Conservation (phyloP, 2,797 vertebrate genomes). For the Muscicapa striata region DNA sequence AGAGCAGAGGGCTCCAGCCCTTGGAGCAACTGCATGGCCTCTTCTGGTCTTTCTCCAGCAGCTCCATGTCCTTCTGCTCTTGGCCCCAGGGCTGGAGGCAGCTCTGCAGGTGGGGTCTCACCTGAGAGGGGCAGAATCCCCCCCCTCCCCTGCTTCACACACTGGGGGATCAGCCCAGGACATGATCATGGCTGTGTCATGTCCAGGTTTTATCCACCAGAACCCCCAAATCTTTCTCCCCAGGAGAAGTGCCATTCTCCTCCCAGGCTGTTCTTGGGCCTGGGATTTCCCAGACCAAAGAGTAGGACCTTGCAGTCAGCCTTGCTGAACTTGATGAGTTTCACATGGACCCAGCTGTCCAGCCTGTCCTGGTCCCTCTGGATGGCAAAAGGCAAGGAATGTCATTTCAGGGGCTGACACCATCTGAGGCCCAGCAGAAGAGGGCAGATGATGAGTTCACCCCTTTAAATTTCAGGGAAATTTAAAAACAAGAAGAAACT, state of each 20-base stretch:
- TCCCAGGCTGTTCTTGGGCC: no score
- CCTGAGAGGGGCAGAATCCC: not conserved
- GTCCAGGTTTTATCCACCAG: not conserved
- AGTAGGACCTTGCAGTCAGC: not conserved
- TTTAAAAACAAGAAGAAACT: not conserved
- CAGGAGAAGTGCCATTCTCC: not conserved
- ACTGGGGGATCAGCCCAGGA: not conserved
- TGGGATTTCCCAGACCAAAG: not conserved
- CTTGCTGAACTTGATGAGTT: not conserved
- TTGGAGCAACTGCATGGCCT: rapidly evolving
- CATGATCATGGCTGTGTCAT: not conserved
- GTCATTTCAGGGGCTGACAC: not conserved
- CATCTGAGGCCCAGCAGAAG: not conserved
- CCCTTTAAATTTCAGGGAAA: not conserved
- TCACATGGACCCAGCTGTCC: not conserved
- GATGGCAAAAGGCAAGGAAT: not conserved
- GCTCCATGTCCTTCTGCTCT: rapidly evolving
- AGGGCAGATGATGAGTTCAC: not conserved
- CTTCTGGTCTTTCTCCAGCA: not conserved
- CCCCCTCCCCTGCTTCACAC: rapidly evolving
- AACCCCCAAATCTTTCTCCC: not conserved
- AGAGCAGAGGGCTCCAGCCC: not conserved
- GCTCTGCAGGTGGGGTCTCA: not conserved
- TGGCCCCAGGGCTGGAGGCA: rapidly evolving
- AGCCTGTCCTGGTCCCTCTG: not conserved